These are phyloP conservation scores for Cacoxenus indagator DNA, from an alignment of 2,888 invertebrate species.

Conservation along the genomic window DNA sequence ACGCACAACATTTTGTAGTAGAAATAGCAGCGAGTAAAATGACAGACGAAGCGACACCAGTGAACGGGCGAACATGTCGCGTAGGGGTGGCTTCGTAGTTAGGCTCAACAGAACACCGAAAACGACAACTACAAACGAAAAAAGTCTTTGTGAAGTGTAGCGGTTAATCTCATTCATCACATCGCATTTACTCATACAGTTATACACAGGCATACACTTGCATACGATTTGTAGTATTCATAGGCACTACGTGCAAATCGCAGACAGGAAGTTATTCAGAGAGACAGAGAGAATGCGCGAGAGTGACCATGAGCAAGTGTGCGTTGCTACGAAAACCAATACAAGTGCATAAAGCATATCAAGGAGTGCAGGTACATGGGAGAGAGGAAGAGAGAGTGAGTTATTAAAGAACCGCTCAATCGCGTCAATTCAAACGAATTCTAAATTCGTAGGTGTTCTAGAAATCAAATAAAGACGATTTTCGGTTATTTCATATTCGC, in stretches of 20 bases:
- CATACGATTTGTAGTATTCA: constrained; percentile 16
- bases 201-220: constrained; percentile 24
- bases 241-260: constrained; percentile 12
- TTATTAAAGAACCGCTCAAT: too few relatives aligned
- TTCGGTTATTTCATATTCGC: too few relatives aligned
- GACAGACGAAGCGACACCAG: constrained; percentile 22
- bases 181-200: constrained; percentile 37
- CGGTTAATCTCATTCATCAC: constrained; percentile 66
- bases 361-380: background rate
- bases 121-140: background rate
- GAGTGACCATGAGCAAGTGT: background rate
- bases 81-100: constrained; percentile 17
- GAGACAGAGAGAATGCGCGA: background rate
- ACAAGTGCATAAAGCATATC: background rate
- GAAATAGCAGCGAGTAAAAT: constrained; percentile 46
- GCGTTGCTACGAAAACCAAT: background rate
- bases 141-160: constrained; percentile 32
- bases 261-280: background rate
- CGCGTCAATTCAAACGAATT: too few relatives aligned
- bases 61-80: constrained; percentile 37
- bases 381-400: background rate
- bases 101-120: background rate
- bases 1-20: constrained; percentile 23
- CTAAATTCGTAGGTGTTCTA: too few relatives aligned
- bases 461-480: too few relatives aligned